Evolutionary conservation across 2,888 invertebrate genomes (phyloP).

Genomic region (Bhutanitis thaidina): DNA sequence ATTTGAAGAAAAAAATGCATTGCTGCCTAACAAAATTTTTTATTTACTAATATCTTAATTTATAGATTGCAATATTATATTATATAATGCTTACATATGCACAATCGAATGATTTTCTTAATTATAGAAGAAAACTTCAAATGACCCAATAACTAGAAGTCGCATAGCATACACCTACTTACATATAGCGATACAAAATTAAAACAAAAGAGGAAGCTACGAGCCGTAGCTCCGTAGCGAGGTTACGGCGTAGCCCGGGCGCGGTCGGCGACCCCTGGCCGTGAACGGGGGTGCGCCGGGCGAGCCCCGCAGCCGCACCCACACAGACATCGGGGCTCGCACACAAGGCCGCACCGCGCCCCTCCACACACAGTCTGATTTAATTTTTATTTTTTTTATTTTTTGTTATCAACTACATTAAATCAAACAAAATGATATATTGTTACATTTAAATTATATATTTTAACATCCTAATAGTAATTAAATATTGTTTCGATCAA

Average conservation of each 20-base stretch:
- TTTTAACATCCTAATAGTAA: no score
- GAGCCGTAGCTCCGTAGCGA: slow-evolving; percentile 60
- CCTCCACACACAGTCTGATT: slow-evolving; percentile 24
- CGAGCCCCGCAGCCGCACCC: slow-evolving; percentile 28
- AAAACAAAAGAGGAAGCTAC: slow-evolving; percentile 70
- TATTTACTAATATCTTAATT: no score
- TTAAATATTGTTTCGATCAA: no score
- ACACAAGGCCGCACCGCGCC: slow-evolving; percentile 28
- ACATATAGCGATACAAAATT: slow-evolving; percentile 35
- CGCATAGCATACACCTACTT: slow-evolving; percentile 26
- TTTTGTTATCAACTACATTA: background rate
- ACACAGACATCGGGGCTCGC: slow-evolving; percentile 18
- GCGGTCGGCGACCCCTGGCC: slow-evolving; percentile 80
- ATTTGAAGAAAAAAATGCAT: no score
- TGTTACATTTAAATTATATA: no score
- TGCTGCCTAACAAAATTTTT: no score
- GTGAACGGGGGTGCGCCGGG: slow-evolving; percentile 68
- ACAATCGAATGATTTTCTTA: background rate
- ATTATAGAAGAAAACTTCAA: slow-evolving; percentile 19
- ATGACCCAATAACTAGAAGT: slow-evolving; percentile 62
- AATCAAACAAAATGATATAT: no score
- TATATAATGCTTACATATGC: no score
- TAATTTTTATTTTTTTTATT: slow-evolving; percentile 1
- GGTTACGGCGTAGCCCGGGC: slow-evolving; percentile 73
- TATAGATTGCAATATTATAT: no score